Evolutionary conservation across 1,140 invertebrate species (phyloP).

Genomic region (Pseudoatta argentina): DNA sequence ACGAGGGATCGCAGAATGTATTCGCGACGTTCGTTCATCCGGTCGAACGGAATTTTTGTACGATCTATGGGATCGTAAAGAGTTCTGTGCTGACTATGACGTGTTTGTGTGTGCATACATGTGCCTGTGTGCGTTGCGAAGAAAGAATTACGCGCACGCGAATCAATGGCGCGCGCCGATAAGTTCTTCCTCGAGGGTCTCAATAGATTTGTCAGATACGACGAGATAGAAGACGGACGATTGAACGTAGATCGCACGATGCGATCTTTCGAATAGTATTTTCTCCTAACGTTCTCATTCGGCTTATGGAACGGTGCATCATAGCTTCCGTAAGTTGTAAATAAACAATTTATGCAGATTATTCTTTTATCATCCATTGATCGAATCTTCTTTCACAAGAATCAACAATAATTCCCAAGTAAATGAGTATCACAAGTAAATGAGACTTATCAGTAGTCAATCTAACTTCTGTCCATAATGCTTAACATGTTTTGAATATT

Average conservation of each 20-base stretch:
- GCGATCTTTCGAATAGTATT: conserved; percentile 23
- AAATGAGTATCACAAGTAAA: background rate
- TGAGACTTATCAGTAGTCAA: background rate
- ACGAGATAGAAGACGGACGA: conserved; percentile 28
- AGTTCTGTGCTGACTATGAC: background rate
- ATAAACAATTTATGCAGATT: background rate
- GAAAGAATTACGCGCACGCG: conserved; percentile 50
- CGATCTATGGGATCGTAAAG: conserved; percentile 60
- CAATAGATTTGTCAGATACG: conserved; percentile 50
- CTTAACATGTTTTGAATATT: background rate
- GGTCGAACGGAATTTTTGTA: conserved; percentile 48
- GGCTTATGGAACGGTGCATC: background rate
- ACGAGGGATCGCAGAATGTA: conserved; percentile 56
- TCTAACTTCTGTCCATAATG: background rate
- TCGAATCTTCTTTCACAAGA: background rate
- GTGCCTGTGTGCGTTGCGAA: conserved; percentile 1
- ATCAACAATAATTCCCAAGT: conserved; percentile 12
- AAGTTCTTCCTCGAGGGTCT: conserved; percentile 53
- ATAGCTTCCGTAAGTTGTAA: background rate
- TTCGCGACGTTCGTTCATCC: conserved; percentile 61
- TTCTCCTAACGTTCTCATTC: background rate
- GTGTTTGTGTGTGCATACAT: too few species aligned
- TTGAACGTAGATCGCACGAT: background rate
- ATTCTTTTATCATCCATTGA: background rate
- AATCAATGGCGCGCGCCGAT: conserved; percentile 41